Evolutionary conservation across 2,888 invertebrate species (phyloP).

Genomic region (Synanthedon vespiformis): DNA sequence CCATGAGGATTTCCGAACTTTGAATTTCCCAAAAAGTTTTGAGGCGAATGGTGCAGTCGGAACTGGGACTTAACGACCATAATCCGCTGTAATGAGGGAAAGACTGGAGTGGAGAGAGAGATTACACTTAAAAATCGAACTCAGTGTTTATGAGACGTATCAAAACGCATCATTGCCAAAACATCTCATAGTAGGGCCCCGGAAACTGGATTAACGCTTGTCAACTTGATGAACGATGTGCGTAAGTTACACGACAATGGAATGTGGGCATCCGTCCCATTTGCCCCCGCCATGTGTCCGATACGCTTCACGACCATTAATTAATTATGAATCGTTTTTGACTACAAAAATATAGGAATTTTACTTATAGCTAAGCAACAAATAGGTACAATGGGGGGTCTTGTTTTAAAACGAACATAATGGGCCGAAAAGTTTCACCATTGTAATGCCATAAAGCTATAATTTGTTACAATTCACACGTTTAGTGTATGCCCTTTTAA

Average conservation of each 20-base stretch:
- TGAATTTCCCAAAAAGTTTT: no score
- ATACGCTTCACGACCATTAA: slow-evolving; percentile 45
- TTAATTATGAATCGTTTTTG: slow-evolving; percentile 50
- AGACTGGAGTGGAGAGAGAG: no score
- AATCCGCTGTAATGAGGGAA: no score
- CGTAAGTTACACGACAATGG: slow-evolving; percentile 66
- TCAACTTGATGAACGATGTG: slow-evolving; percentile 67
- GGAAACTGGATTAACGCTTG: slow-evolving; percentile 70
- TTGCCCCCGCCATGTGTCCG: slow-evolving; percentile 37
- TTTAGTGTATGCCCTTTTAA: neutral
- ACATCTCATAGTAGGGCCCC: slow-evolving; percentile 13
- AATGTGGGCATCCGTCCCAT: slow-evolving; percentile 58
- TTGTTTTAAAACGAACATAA: slow-evolving; percentile 5
- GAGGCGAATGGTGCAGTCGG: no score
- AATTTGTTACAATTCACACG: slow-evolving; percentile 7
- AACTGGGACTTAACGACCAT: no score
- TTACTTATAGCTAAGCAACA: slow-evolving; percentile 2
- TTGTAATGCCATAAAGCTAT: slow-evolving; percentile 1
- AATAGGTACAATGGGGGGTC: slow-evolving; percentile 6
- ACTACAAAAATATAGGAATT: slow-evolving; percentile 5
- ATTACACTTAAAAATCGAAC: no score
- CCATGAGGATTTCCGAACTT: no score
- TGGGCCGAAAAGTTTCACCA: slow-evolving; percentile 3
- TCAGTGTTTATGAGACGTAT: no score
- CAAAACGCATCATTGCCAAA: neutral